Evolutionary conservation across 1,140 invertebrate species (phyloP), one percentile per base, ranked within the genome.

Genomic region (Macrosteles quadrilineatus): DNA sequence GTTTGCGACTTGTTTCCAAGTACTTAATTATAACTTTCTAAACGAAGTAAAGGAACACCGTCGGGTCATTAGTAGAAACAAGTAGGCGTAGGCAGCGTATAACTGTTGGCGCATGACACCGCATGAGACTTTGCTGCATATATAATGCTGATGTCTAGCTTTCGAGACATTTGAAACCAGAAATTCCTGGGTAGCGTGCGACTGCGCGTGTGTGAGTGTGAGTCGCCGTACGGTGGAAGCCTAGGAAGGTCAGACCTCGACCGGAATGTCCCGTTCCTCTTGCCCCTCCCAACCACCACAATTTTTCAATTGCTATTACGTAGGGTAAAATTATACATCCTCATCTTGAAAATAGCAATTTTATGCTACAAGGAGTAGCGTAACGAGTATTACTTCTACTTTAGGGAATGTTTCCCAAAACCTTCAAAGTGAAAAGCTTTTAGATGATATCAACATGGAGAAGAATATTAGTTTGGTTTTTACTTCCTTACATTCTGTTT

Each of bases 191-290:
- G 32, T 36, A 36, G 4, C 32, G 32, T 36, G 32, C 14, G 32
- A 6, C 6, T 9, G 57, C 29, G 2, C 57, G 36, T 36, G 29
- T 36, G 29, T 64, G 36, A 32, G 29, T 36, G 62, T 64, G 36
- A 17, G 62, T 32, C 11, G 30, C 29, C 6, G 62, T 23, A 36
- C 32, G 62, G 1, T 27, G 14, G 31, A 17, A 25, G 3, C 19
- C 32, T 27, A 32, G 62, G 23, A 43, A 32, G 59, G 63, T 66
- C 63, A 66, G 32, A 9, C 12, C 23, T 19, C 19, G 45, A 66
- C 63, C 63, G 63, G 63, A 66, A 43, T 23, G 63, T 66, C 32
- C 63, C 63, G 63, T 66, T 66, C 63, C 27, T 17, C 63, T 3
- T n/a, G 63, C 32, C 63, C 32, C 63, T 43, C 63, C 36, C 63